Percentiles rank a stretch among this genome's conserved stretches.
Conservation (phyloP, 2,888 invertebrate genomes). For the Trachelus troglodyta region DNA sequence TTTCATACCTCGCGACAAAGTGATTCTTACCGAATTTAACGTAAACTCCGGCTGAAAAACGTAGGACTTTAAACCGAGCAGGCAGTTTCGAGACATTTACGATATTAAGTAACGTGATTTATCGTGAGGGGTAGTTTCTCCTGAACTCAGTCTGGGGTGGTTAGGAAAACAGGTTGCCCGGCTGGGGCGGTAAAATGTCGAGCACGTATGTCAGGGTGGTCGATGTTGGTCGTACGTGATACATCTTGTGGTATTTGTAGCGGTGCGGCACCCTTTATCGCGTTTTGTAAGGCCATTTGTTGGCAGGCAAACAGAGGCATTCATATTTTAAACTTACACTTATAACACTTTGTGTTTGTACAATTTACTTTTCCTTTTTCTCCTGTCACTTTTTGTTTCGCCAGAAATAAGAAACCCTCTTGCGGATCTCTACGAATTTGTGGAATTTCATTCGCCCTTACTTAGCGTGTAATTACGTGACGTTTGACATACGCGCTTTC, state of each 20-base stretch:
- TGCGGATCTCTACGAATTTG: not conserved
- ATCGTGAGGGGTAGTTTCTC: not conserved
- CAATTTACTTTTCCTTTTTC: not conserved
- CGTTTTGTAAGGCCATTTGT: not conserved
- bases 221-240: slow-evolving; percentile 46
- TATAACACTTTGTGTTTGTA: not conserved
- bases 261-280: not conserved
- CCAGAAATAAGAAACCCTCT: not conserved
- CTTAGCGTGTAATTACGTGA: not conserved
- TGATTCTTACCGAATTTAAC: not conserved
- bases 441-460: not conserved
- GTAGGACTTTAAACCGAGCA: not conserved
- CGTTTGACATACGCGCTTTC: not conserved
- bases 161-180: not conserved
- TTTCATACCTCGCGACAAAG: not conserved
- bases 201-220: slow-evolving; percentile 38
- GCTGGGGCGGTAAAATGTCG: slow-evolving; percentile 27
- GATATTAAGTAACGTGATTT: not conserved
- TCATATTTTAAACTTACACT: not conserved
- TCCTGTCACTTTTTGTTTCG: slow-evolving; percentile 13
- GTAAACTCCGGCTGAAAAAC: not conserved
- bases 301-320: not conserved
- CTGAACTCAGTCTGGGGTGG: not conserved
- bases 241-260: slow-evolving; percentile 38
- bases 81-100: not conserved